Base-by-base conservation (phyloP, 1,140 invertebrate species). In the Drusus annulatus region DNA sequence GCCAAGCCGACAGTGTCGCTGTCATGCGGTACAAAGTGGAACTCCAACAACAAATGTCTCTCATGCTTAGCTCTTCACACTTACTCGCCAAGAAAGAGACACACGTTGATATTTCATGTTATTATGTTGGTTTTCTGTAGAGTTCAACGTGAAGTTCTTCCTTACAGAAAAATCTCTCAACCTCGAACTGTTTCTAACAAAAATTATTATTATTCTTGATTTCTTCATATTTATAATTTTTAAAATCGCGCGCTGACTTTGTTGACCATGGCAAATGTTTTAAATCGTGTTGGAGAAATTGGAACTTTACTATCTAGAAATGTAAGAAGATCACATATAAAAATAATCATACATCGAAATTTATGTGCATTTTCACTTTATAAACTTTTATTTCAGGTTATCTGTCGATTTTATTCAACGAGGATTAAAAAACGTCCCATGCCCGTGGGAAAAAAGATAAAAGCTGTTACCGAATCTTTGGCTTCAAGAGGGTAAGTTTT, bases 1-100 rank as follows among this genome's bases (percentile, higher is more conserved):
- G 93, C 92, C 89, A 91, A 90, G 90, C 90, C 90, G 90, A 91
- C 81, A 85, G 87, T 90, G 88, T 87, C 89, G 90, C 89, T 84
- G 79, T 78, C 52, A 16, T 45, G 73, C 79, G 71, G 78, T 74
- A 73, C 63, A 71, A 68, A 68, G 76, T 36, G 13, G 63, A 78
- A 77, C 60, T 65, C n/a, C 23, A 65, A 58, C 10, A 76, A 56
- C 51, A 56, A 28, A 74, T 36, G 19, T 74, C n/a, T 8, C 7
- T 50, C 19, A 10, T 21, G 21, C 10, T 52, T n/a, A n/a, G 68
- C 68, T 50, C 17, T 65, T 71, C 45, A 25, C 45, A 6, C 36
- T 3, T 50, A 51, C 50, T 3, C 10, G n/a, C 17, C 7, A 16
- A 5, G 50, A 71, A 45, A 71, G 50, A 50, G 15, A 21, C 36